Evolutionary conservation across 2,888 invertebrate genomes (phyloP), one percentile per base, ranked within the genome.

Genomic region (Cataglyphis albicans): DNA sequence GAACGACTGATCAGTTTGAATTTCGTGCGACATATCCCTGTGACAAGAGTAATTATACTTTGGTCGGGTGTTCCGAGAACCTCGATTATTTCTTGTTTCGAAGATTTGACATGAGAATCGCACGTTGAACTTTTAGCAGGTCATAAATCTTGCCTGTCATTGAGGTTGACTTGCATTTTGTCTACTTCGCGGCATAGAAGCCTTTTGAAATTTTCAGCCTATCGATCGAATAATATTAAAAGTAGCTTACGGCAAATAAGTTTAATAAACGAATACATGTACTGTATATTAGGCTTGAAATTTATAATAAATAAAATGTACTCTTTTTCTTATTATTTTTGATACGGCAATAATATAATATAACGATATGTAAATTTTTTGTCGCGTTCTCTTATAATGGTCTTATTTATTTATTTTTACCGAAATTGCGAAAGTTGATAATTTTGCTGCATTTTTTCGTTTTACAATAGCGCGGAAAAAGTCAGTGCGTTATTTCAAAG

Each of bases 161-260:
- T 44, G 59, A n/a, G 59, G 72, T 72, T 78, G 78, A 78, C 78
- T 70, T 44, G 78, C 44, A 80, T 80, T 80, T 80, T 80, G 73
- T 80, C 73, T 80, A 59, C 32, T 44, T 72, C 78, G 35, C 59
- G 25, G 15, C 25, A 44, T 59, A 59, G 32, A 25, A 15, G 72
- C 59, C 44, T 48, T 38, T 76, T 57, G 18, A 76, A 76, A 68
- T 73, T 80, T 52, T 73, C 44, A 41, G 59, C 41, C 21, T 29
- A 80, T 80, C 78, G 73, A 73, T 48, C 73, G 73, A 44, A 15
- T 41, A 59, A 35, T 59, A 72, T 80, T 80, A 80, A 73, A 44
- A 59, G 3, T 44, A 32, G 59, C 78, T 55, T 41, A 44, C 57
- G 35, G 72, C 21, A 59, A 73, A 59, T 18, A 59, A 78, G 72